Percentiles rank a stretch among this genome's conserved stretches.
phyloP scores from a whole-genome alignment of 2,797 vertebrate genomes.

The Iguana delicatissima region DNA sequence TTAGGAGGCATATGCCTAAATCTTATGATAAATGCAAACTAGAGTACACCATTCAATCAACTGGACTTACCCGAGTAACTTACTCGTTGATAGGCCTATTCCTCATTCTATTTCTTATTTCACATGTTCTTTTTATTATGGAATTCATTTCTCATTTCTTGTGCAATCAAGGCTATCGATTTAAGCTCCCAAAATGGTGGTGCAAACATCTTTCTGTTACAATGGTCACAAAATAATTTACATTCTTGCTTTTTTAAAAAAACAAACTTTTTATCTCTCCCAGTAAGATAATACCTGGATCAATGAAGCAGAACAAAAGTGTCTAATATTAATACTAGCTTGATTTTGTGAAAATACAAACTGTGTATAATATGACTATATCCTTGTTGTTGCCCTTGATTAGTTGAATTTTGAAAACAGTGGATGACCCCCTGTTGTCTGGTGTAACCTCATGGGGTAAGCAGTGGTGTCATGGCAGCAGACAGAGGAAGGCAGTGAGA shows the following conservation, averaged over 20 bases:
- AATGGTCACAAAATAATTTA: background rate
- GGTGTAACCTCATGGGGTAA: too few relatives aligned
- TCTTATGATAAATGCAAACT: too few relatives aligned
- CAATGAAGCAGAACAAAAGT: background rate
- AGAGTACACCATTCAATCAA: too few relatives aligned
- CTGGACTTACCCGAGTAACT: too few relatives aligned
- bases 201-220: background rate
- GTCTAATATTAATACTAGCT: slow-evolving; percentile 11
- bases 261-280: background rate
- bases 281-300: background rate
- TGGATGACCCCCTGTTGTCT: too few relatives aligned
- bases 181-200: background rate
- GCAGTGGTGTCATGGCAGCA: too few relatives aligned
- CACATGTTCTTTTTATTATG: background rate
- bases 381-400: too few relatives aligned
- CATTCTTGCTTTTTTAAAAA: background rate
- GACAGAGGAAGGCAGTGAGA: too few relatives aligned
- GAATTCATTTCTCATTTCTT: background rate
- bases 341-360: slow-evolving; percentile 6
- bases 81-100: background rate
- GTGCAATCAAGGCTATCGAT: background rate
- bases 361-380: background rate
- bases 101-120: background rate
- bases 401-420: too few relatives aligned
- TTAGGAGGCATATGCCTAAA: too few relatives aligned